Conservation (phyloP, 2,888 invertebrate species). For the Parnassius mnemosyne region DNA sequence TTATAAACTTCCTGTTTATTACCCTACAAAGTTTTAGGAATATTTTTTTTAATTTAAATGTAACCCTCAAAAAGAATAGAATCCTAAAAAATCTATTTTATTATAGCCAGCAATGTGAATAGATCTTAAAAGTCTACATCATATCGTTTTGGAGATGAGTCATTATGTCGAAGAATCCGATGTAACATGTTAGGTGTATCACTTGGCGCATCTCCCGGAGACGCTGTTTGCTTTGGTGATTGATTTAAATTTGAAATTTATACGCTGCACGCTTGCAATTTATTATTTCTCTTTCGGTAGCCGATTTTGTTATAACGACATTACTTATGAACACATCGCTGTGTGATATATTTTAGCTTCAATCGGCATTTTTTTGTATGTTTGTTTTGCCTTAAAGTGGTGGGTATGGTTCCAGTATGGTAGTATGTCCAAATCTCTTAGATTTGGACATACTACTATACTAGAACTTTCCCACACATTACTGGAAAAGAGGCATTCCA, state of each 20-base stretch:
- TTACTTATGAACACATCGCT: constrained; percentile 1
- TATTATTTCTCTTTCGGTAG: constrained; percentile 16
- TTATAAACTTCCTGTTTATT: no score
- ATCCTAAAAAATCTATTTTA: no score
- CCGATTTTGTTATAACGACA: neutral
- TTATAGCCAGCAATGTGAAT: constrained; percentile 34
- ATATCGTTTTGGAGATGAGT: constrained; percentile 38
- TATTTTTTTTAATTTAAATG: no score
- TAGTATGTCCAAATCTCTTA: no score
- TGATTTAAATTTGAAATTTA: constrained; percentile 54
- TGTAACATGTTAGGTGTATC: constrained; percentile 43
- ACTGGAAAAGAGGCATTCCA: no score
- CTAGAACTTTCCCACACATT: no score
- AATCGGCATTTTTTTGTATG: no score
- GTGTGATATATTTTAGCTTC: neutral
- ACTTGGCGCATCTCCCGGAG: constrained; percentile 41
- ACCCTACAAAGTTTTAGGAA: no score
- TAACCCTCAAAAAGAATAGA: no score
- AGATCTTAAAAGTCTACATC: constrained; percentile 47
- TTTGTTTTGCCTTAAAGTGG: no score
- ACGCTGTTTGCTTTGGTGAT: constrained; percentile 52
- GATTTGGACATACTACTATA: no score
- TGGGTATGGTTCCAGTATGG: no score
- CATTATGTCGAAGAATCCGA: constrained; percentile 36
- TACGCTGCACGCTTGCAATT: constrained; percentile 32